Percentiles rank a stretch among this genome's conserved stretches.
phyloP scores from a whole-genome alignment of 2,797 vertebrate species.

The Parauchenoglanis punctatus region DNA sequence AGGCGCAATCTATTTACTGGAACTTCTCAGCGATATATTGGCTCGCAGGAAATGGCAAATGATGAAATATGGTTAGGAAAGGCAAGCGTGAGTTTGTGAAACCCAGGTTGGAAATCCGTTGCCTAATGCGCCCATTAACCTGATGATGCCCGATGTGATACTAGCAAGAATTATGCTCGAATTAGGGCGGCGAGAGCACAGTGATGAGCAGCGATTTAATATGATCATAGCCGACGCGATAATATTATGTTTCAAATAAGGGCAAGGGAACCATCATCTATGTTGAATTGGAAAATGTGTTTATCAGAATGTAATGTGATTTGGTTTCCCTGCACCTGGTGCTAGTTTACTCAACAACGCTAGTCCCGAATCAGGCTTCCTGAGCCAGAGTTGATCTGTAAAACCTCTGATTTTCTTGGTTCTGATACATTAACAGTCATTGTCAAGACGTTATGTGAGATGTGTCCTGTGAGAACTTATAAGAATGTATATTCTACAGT shows the following conservation, averaged over 20 bases:
- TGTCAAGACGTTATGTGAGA: background rate
- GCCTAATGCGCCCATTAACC: slow-evolving; percentile 81
- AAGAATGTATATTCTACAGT: background rate
- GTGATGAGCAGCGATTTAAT: slow-evolving; percentile 64
- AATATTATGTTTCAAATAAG: slow-evolving; percentile 62
- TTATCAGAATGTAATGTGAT: slow-evolving; percentile 40
- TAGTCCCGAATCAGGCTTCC: background rate
- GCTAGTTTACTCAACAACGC: background rate
- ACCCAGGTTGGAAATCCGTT: slow-evolving; percentile 71
- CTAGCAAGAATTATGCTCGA: slow-evolving; percentile 72
- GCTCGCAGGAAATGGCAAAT: slow-evolving; percentile 67
- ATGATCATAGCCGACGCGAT: slow-evolving; percentile 45
- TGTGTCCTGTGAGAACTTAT: background rate
- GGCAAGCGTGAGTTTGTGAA: slow-evolving; percentile 63
- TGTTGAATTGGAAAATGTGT: slow-evolving; percentile 43
- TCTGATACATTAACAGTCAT: background rate
- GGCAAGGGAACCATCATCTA: slow-evolving; percentile 49
- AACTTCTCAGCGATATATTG: slow-evolving; percentile 69
- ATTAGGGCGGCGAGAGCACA: slow-evolving; percentile 67
- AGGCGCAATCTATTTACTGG: slow-evolving; percentile 70
- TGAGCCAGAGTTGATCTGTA: background rate
- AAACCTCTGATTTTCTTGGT: background rate
- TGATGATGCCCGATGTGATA: slow-evolving; percentile 75
- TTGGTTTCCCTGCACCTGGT: slow-evolving; percentile 39
- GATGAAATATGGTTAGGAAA: slow-evolving; percentile 72